These are phyloP conservation scores for Morinoia aosen DNA, from an alignment of 2,888 invertebrate genomes.

Conservation along the genomic window DNA sequence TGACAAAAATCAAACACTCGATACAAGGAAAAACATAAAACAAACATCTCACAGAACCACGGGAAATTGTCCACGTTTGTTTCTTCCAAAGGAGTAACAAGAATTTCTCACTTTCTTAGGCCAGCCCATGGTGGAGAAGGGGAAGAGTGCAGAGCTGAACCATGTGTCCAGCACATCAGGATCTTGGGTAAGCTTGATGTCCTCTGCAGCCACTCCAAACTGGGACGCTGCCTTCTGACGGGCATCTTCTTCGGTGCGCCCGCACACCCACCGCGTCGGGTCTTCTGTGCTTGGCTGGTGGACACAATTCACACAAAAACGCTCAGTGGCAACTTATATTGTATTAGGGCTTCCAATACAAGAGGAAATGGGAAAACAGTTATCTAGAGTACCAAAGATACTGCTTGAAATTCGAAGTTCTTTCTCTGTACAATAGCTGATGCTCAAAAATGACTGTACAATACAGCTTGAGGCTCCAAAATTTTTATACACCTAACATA, in stretches of 20 bases:
- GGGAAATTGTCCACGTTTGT: no score
- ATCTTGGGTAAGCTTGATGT: constrained; percentile 80
- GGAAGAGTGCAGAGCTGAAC: constrained; percentile 97
- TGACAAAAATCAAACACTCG: no score
- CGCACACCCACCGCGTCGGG: constrained; percentile 78
- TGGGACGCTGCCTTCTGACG: constrained; percentile 82
- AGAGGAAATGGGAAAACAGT: background rate
- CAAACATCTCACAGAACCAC: no score
- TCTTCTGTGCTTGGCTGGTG: constrained; percentile 69
- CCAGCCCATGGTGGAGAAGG: constrained; percentile 98
- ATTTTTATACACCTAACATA: no score
- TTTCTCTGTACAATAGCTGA: no score
- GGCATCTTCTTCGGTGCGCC: constrained; percentile 81
- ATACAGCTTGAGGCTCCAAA: no score
- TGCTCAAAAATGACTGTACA: no score
- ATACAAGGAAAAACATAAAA: no score
- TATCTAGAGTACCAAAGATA: constrained; percentile 65
- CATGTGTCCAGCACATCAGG: constrained; percentile 99
- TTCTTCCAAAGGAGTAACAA: background rate
- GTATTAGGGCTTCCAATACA: background rate
- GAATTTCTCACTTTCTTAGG: constrained; percentile 77
- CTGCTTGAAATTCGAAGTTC: no score
- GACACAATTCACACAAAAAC: constrained; percentile 12
- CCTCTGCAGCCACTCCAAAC: constrained; percentile 75
- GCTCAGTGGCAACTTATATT: no score